Evolutionary conservation across 2,797 vertebrate species (phyloP), one percentile per base, ranked within the genome.

Genomic region (Mycteria americana): DNA sequence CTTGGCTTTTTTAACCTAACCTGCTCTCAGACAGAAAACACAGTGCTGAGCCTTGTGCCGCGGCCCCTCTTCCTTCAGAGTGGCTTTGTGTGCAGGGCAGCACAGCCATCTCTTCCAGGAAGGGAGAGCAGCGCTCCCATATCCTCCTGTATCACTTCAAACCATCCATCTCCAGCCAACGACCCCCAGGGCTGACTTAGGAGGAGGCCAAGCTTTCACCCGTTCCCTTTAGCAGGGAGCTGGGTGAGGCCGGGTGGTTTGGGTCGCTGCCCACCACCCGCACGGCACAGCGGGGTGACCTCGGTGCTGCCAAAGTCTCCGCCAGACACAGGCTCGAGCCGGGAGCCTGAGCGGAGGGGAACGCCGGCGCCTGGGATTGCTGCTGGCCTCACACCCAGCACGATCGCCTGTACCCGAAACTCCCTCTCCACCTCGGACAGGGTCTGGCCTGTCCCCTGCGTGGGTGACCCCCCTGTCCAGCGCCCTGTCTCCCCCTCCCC

Each of bases 241-340:
- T 65, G 59, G 60, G 24, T 28, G 75, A 67, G 17, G 9, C 16
- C 0, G 0, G 4, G 25, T 8, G 21, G 35, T 18, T 81, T 1
- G 3, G 62, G 39, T 75, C 0, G 0, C 51, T 85, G 85, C 64
- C 41, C 41, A 41, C 12, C 25, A 22, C 37, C 10, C 1, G 1
- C n/a, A 57, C n/a, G 22, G 62, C 75, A 39, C 69, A 87, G 48
- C 6, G 5, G 1, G 0, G 25, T 45, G 64, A 56, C 63, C 45
- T 51, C 0, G 0, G 30, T 46, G 70, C 74, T 72, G 70, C 63
- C 13, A 3, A 51, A 23, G n/a, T 21, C 28, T 65, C 60, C 0
- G 0, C 8, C 51, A 63, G 70, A 56, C 46, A 63, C 5, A 53
- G 23, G 5, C 7, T 33, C 9, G 0, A 11, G 46, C 31, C 51